A percentile compares a stretch with the other conserved stretches of the same genome.
Evolutionary conservation across 2,113 vertebrate species (phyloP).

Genomic region (Carettochelys insculpta): DNA sequence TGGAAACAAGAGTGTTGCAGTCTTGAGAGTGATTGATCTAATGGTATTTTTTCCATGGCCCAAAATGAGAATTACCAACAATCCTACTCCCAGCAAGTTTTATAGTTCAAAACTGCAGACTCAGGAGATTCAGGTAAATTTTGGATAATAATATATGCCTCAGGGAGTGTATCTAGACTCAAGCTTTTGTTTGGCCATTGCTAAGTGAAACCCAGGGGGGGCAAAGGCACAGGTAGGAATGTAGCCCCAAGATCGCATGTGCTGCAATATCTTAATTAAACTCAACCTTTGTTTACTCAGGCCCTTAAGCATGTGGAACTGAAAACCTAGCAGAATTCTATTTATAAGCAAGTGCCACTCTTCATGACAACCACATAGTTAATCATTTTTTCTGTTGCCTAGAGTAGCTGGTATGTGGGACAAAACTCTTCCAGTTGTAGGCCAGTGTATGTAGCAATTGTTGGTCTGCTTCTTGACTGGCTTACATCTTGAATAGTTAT

Average conservation of each 20-base stretch:
- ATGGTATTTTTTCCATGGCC: background rate
- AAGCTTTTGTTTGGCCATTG: background rate
- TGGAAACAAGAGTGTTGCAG: background rate
- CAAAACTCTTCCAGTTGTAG: background rate
- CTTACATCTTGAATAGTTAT: background rate
- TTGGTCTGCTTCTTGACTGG: background rate
- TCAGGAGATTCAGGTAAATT: background rate
- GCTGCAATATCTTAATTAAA: background rate
- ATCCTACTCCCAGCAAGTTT: background rate
- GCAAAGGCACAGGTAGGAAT: background rate
- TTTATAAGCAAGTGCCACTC: background rate
- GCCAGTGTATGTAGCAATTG: background rate
- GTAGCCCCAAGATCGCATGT: background rate
- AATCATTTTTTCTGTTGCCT: constrained; percentile 6
- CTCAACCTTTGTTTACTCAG: background rate
- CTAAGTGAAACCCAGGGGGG: background rate
- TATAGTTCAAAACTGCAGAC: background rate
- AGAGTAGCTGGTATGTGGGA: background rate
- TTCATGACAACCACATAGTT: background rate
- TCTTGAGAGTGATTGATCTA: background rate
- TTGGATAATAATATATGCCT: background rate
- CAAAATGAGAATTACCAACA: background rate
- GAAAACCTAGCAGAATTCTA: background rate
- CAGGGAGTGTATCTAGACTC: background rate
- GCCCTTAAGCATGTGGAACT: background rate